Evolutionary conservation across 2,888 invertebrate genomes (phyloP).

Genomic region (Pachycephus smyrnensis): DNA sequence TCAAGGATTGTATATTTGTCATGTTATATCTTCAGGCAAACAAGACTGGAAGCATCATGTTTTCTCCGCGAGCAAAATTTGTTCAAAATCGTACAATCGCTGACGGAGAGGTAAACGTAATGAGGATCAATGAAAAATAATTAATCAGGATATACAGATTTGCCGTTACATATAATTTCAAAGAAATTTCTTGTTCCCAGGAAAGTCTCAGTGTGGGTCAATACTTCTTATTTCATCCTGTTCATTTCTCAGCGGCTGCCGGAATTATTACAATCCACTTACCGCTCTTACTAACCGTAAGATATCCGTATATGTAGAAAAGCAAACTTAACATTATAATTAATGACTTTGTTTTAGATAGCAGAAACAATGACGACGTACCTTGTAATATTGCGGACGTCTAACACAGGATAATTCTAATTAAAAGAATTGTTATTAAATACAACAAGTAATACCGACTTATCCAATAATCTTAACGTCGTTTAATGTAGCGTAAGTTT

Average conservation of each 20-base stretch:
- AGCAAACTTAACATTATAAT: slow-evolving; percentile 6
- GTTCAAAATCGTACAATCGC: slow-evolving; percentile 8
- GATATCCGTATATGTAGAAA: slow-evolving; percentile 6
- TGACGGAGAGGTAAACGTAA: slow-evolving; percentile 15
- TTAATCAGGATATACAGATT: not conserved
- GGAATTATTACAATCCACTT: slow-evolving; percentile 46
- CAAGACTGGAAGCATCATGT: slow-evolving; percentile 22
- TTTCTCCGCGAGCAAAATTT: slow-evolving; percentile 23
- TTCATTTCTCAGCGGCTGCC: slow-evolving; percentile 37
- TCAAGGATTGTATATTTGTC: not conserved
- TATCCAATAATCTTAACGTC: not conserved
- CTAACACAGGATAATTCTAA: slow-evolving; percentile 9
- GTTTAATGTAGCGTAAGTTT: not conserved
- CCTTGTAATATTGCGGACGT: slow-evolving; percentile 40
- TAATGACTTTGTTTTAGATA: slow-evolving; percentile 35
- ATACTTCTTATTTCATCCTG: slow-evolving; percentile 27
- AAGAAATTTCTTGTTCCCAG: slow-evolving; percentile 11
- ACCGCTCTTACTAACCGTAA: slow-evolving; percentile 45
- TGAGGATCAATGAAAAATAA: not conserved
- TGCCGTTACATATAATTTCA: not conserved
- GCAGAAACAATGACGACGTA: slow-evolving; percentile 48
- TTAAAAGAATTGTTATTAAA: not conserved
- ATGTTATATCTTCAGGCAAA: slow-evolving; percentile 19
- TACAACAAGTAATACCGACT: not conserved
- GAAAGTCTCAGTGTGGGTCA: slow-evolving; percentile 24